phyloP scores from a whole-genome alignment of 2,113 vertebrate genomes.

The Petroica traversi region DNA sequence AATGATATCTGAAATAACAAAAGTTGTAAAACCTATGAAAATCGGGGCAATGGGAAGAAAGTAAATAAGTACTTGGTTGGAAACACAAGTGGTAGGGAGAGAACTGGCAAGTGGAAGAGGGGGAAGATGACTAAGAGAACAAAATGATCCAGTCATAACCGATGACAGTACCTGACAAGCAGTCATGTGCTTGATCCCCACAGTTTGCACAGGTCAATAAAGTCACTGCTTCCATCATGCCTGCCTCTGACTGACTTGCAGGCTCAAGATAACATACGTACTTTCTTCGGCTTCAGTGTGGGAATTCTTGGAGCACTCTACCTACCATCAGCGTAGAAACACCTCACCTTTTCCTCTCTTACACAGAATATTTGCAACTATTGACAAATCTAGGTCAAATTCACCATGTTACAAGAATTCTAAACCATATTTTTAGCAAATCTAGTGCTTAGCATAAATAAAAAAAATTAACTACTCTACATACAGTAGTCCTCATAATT shows the following conservation, averaged over 20 bases:
- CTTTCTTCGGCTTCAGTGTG: background rate
- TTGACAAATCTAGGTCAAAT: background rate
- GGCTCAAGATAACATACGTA: background rate
- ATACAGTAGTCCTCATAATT: background rate
- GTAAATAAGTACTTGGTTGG: background rate
- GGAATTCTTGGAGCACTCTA: background rate
- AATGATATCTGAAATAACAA: background rate
- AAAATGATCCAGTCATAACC: background rate
- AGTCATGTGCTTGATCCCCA: background rate
- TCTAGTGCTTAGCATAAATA: background rate
- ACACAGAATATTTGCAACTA: background rate
- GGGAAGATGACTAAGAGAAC: background rate
- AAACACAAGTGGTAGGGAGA: background rate
- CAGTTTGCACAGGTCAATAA: background rate
- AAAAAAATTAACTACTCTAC: background rate
- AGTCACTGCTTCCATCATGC: background rate
- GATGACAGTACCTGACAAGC: background rate
- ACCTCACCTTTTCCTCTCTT: background rate
- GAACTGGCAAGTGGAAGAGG: background rate
- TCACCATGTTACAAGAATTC: background rate
- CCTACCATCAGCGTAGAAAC: background rate
- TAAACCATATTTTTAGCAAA: background rate
- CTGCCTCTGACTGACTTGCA: background rate
- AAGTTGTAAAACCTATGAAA: background rate
- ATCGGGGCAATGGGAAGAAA: background rate